A percentile compares a stretch with the other conserved stretches of the same genome.
Conservation (phyloP, 2,888 invertebrate species). For the Athalia circularis region DNA sequence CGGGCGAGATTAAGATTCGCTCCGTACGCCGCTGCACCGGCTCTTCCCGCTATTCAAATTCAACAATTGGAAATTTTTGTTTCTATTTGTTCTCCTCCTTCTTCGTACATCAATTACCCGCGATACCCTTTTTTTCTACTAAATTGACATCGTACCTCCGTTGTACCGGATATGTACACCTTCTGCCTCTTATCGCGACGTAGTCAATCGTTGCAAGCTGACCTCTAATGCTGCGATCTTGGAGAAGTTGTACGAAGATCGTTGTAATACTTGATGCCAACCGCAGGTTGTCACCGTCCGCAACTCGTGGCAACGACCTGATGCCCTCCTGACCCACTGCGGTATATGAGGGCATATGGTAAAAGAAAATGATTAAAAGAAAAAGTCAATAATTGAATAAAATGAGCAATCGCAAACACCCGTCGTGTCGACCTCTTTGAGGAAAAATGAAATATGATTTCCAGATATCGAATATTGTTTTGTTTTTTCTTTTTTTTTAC, state of each 20-base stretch:
- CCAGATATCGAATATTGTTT: too few species aligned
- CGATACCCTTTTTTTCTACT: too few species aligned
- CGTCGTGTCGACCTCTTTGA: too few species aligned
- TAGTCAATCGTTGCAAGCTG: too few species aligned
- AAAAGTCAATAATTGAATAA: not conserved
- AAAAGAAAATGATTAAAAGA: not conserved
- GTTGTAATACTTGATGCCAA: not conserved
- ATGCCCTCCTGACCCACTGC: slow-evolving; percentile 33
- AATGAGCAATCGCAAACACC: not conserved
- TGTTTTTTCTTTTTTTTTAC: too few species aligned
- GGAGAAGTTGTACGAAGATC: too few species aligned
- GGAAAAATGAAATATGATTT: too few species aligned
- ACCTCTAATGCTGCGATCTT: too few species aligned
- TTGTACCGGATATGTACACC: too few species aligned
- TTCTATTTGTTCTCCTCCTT: not conserved
- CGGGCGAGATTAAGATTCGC: slow-evolving; percentile 8
- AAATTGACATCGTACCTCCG: not conserved
- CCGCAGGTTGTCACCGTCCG: not conserved
- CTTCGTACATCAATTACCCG: too few species aligned
- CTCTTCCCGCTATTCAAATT: too few species aligned
- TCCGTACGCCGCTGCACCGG: not conserved
- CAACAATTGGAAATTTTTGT: not conserved
- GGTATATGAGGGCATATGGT: not conserved
- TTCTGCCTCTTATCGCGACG: too few species aligned
- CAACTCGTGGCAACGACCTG: slow-evolving; percentile 29